phyloP scores from a whole-genome alignment of 1,140 invertebrate species.

The Chrysopa pallens region DNA sequence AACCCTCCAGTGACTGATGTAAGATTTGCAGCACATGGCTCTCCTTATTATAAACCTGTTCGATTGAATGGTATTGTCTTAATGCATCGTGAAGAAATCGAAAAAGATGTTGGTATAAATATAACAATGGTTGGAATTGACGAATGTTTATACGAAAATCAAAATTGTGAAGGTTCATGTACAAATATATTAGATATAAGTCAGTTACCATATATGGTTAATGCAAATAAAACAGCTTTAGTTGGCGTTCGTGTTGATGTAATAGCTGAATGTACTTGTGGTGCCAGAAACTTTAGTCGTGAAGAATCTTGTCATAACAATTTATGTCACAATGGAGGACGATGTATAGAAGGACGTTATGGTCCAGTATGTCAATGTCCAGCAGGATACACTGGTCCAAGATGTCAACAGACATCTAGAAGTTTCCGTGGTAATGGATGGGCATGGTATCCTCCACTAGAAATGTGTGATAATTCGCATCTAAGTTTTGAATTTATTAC shows the following conservation, averaged over 20 bases:
- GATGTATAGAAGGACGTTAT: constrained; percentile 75
- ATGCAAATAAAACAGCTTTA: constrained; percentile 88
- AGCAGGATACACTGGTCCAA: constrained; percentile 76
- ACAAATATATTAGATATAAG: constrained; percentile 82
- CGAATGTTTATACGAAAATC: constrained; percentile 88
- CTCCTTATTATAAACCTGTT: constrained; percentile 88
- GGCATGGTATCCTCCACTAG: constrained; percentile 89
- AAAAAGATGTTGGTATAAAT: constrained; percentile 80
- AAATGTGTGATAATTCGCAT: constrained; percentile 91
- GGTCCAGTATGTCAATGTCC: constrained; percentile 80
- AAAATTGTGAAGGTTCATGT: constrained; percentile 90
- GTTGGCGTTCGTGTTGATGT: constrained; percentile 83
- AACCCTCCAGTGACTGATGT: constrained; percentile 83
- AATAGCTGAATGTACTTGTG: constrained; percentile 78
- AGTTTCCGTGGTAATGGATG: constrained; percentile 84
- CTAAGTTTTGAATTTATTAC: constrained; percentile 92
- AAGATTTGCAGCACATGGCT: constrained; percentile 86
- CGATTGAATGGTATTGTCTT: constrained; percentile 83
- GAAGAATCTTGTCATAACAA: constrained; percentile 74
- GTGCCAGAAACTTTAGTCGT: constrained; percentile 76
- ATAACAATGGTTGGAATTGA: constrained; percentile 97
- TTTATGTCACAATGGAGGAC: constrained; percentile 87
- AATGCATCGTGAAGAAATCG: constrained; percentile 89
- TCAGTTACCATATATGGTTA: constrained; percentile 82
- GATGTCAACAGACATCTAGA: constrained; percentile 88